phyloP scores from a whole-genome alignment of 2,888 invertebrate species.

The Mythimna loreyi region DNA sequence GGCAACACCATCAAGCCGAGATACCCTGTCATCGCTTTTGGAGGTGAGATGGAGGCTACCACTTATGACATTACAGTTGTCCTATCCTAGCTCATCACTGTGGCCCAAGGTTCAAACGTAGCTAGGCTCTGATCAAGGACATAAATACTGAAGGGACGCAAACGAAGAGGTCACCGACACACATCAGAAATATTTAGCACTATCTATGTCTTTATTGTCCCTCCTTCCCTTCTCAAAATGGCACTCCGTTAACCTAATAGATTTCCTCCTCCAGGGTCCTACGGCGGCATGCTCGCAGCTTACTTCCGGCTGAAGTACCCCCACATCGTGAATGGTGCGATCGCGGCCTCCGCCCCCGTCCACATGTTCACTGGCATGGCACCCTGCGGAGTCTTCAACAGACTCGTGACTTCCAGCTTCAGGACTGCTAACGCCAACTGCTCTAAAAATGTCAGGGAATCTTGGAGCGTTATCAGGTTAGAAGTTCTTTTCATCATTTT shows the following conservation, averaged over 20 bases:
- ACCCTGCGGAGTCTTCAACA: slow-evolving; percentile 94
- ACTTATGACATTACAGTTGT: neutral
- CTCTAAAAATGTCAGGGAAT: slow-evolving; percentile 93
- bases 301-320: slow-evolving; percentile 99
- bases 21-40: slow-evolving; percentile 96
- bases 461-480: slow-evolving; percentile 95
- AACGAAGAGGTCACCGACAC: too few relatives aligned
- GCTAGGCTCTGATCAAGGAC: too few relatives aligned
- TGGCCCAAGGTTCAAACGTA: too few relatives aligned
- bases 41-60: slow-evolving; percentile 79
- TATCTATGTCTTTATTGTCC: too few relatives aligned
- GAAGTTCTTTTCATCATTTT: neutral
- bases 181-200: neutral
- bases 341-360: slow-evolving; percentile 98
- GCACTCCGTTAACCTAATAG: neutral
- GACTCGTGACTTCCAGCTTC: slow-evolving; percentile 95
- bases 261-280: slow-evolving; percentile 93
- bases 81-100: neutral
- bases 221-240: neutral
- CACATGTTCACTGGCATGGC: slow-evolving; percentile 96
- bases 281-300: slow-evolving; percentile 99
- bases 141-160: too few relatives aligned
- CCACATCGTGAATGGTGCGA: slow-evolving; percentile 95
- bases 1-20: slow-evolving; percentile 77
- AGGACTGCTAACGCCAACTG: slow-evolving; percentile 90